phyloP scores from a whole-genome alignment of 2,888 invertebrate genomes.

The Gisinianus flammeolus region DNA sequence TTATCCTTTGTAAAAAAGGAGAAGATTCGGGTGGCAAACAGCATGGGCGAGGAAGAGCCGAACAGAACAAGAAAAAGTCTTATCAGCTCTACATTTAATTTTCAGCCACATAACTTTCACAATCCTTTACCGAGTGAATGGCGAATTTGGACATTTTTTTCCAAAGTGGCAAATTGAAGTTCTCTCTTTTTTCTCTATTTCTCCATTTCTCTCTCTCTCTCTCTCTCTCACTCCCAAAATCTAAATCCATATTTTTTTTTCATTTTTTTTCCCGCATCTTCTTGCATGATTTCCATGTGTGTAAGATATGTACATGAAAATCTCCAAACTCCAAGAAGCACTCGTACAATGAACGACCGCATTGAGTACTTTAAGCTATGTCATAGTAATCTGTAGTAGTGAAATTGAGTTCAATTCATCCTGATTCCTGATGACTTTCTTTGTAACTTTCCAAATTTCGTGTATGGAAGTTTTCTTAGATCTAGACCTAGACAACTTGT shows the following conservation, averaged over 20 bases:
- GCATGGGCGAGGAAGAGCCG: neutral
- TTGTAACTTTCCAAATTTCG: no score
- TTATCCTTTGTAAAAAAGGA: neutral
- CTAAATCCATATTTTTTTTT: neutral
- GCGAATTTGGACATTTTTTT: neutral
- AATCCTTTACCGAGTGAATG: neutral
- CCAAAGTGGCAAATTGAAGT: neutral
- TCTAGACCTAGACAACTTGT: no score
- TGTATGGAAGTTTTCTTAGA: no score
- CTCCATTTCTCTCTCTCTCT: conserved; percentile 8
- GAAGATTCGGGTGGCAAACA: neutral
- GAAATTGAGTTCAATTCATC: no score
- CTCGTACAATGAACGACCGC: no score
- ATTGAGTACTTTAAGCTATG: no score
- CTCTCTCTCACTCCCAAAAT: neutral
- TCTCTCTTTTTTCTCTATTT: neutral
- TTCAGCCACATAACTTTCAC: neutral
- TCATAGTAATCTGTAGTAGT: no score
- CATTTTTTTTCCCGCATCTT: neutral
- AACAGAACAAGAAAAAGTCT: neutral
- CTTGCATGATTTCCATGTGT: neutral
- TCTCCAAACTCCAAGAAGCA: no score
- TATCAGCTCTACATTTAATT: neutral
- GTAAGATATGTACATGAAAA: no score
- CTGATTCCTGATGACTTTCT: no score